phyloP scores from a whole-genome alignment of 2,888 invertebrate species.

The Agrotis segetum region DNA sequence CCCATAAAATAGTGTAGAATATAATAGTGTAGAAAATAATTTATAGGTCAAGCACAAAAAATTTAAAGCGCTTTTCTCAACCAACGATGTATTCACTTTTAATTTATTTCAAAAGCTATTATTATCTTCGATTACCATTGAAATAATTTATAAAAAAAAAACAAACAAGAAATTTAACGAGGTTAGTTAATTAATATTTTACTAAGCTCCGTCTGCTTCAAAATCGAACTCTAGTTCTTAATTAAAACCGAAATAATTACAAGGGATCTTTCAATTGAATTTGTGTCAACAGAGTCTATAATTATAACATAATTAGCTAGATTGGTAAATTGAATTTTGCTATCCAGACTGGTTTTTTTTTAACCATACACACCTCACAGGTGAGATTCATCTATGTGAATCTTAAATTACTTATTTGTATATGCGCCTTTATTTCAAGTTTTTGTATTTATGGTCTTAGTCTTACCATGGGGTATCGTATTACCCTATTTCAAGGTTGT shows the following conservation, averaged over 20 bases:
- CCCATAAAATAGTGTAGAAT: no score
- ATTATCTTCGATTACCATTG: not conserved
- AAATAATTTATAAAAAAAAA: not conserved
- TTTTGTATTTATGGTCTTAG: no score
- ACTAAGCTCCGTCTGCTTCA: no score
- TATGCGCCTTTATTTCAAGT: no score
- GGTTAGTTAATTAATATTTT: not conserved
- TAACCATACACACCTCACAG: not conserved
- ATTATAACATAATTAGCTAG: not conserved
- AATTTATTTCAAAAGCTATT: not conserved
- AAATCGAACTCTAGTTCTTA: not conserved
- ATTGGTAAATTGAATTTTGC: not conserved
- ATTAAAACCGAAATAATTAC: constrained; percentile 7
- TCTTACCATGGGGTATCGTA: no score
- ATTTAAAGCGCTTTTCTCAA: not conserved
- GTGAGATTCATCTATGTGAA: no score
- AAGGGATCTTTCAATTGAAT: not conserved
- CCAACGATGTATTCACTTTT: not conserved
- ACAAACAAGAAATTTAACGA: not conserved
- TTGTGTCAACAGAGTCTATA: not conserved
- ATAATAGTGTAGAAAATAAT: no score
- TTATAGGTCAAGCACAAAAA: no score
- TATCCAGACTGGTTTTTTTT: not conserved
- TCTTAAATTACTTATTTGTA: no score
- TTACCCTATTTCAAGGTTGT: no score